Evolutionary conservation across 2,113 vertebrate genomes (phyloP).

Genomic region (Chloropsis hardwickii): DNA sequence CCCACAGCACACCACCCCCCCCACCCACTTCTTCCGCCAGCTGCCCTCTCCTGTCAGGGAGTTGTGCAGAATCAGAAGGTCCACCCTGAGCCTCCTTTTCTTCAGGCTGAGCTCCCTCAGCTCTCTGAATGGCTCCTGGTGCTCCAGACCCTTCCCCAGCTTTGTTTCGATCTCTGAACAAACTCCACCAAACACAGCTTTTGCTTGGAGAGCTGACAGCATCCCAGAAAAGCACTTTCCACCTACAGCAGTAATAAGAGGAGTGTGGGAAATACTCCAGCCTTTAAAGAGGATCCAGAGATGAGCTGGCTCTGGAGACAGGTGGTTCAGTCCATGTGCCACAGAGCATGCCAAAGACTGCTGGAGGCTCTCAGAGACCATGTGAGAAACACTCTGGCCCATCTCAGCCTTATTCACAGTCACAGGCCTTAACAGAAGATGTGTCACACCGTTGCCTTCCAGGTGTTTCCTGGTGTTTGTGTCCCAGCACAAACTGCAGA

Average conservation of each 20-base stretch:
- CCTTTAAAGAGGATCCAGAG: not conserved
- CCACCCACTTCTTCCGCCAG: accelerated
- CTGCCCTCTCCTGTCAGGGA: not conserved
- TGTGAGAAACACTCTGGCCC: accelerated
- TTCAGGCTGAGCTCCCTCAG: not conserved
- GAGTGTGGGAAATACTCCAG: not conserved
- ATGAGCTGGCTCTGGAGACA: not conserved
- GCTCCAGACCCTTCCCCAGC: not conserved
- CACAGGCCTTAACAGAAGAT: not conserved
- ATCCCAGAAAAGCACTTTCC: not conserved
- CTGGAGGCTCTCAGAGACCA: not conserved
- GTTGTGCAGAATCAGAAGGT: not conserved
- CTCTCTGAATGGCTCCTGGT: not conserved
- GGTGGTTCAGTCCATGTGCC: not conserved
- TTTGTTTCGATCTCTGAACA: not conserved
- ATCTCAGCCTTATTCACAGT: not conserved
- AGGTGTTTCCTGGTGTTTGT: not conserved
- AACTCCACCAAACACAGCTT: not conserved
- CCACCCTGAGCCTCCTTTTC: not conserved
- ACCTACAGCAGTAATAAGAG: not conserved
- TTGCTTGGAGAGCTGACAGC: not conserved
- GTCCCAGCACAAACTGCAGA: not conserved
- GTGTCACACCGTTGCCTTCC: not conserved
- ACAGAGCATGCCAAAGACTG: not conserved
- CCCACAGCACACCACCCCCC: too few relatives aligned